Conservation (phyloP, 92 coral and sea anemone species). For the Siderastrea siderea region DNA sequence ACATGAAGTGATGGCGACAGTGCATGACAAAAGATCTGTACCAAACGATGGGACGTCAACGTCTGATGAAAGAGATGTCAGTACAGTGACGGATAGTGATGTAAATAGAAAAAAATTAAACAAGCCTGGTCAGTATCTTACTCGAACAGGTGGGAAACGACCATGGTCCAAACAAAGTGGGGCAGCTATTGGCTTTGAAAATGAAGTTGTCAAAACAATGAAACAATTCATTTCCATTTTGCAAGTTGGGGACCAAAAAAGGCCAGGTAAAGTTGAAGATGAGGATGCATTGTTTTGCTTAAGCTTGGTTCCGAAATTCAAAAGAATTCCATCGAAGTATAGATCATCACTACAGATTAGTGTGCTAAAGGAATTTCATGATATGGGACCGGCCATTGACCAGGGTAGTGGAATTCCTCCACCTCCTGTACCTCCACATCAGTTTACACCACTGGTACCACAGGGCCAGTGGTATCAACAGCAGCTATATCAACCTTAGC, state of each 20-base stretch:
- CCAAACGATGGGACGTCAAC: slow-evolving; percentile 19
- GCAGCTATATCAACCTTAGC: neutral
- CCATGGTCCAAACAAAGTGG: slow-evolving; percentile 35
- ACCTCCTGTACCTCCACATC: neutral
- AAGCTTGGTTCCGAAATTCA: slow-evolving; percentile 17
- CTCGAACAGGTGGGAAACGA: slow-evolving; percentile 11
- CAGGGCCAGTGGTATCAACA: slow-evolving; percentile 1
- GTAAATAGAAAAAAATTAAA: neutral
- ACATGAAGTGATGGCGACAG: neutral
- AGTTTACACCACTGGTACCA: neutral
- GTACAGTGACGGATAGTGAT: slow-evolving; percentile 14
- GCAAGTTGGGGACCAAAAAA: slow-evolving; percentile 9
- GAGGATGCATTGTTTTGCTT: slow-evolving; percentile 26
- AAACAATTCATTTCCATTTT: slow-evolving; percentile 18
- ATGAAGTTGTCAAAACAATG: slow-evolving; percentile 49
- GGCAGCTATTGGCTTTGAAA: slow-evolving; percentile 16
- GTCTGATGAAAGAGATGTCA: slow-evolving; percentile 29
- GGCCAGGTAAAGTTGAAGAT: slow-evolving; percentile 12
- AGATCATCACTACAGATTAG: slow-evolving; percentile 27
- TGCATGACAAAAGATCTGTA: neutral
- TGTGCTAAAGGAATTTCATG: slow-evolving; percentile 20
- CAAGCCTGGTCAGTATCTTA: slow-evolving; percentile 1
- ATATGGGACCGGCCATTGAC: slow-evolving; percentile 9
- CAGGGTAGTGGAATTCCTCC: neutral
- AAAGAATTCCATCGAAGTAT: slow-evolving; percentile 2